These are phyloP conservation scores for Pseudois nayaur DNA, from an alignment of 2,113 vertebrate species.

Conservation along the genomic window DNA sequence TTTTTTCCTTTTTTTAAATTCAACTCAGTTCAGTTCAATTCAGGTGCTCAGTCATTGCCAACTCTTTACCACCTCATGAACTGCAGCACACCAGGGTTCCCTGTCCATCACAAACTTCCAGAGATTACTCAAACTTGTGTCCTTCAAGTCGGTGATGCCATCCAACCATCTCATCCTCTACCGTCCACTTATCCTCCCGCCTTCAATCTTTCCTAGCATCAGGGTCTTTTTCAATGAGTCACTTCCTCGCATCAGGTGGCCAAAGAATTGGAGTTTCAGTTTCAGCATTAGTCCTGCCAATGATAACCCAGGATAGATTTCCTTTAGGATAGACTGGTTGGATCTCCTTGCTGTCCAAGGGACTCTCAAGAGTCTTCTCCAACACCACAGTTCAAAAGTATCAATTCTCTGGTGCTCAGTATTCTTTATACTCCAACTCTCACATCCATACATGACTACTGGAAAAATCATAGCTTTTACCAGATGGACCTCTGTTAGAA, in stretches of 20 bases:
- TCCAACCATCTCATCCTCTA: neutral
- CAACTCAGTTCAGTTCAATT: neutral
- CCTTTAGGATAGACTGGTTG: neutral
- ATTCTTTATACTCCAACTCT: neutral
- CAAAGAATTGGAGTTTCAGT: neutral
- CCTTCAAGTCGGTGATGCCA: neutral
- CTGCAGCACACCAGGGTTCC: neutral
- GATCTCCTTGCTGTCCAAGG: neutral
- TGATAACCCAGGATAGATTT: neutral
- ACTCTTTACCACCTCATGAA: neutral
- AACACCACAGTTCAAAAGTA: neutral
- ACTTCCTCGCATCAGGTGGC: neutral
- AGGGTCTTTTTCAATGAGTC: neutral
- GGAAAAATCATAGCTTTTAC: neutral
- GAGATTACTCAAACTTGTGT: neutral
- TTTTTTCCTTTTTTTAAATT: neutral
- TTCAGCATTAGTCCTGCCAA: neutral
- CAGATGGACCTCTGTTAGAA: neutral
- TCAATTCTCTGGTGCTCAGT: neutral
- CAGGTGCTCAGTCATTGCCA: neutral
- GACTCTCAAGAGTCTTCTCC: neutral
- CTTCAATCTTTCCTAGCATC: neutral
- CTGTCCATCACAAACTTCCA: neutral
- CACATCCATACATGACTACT: neutral
- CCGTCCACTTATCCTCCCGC: accelerated